Base-by-base conservation (phyloP, 2,888 invertebrate genomes). In the Callimorpha dominula region DNA sequence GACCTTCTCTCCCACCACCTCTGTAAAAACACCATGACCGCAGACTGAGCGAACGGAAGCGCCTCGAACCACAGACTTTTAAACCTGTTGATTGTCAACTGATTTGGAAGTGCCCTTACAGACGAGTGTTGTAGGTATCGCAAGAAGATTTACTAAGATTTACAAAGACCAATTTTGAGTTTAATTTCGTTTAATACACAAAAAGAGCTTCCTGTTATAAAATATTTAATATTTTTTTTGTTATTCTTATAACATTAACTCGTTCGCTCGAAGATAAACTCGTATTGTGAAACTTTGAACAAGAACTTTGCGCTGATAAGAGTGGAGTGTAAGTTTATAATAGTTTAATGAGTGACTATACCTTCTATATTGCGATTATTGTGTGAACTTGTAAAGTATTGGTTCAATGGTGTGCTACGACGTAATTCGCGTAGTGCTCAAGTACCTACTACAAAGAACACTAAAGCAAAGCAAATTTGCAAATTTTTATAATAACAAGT, bases 41-140 rank as follows among this genome's bases (percentile, higher is more conserved):
- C 80, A 81, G 71, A 74, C 77, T 79, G 91, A 91, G 91, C 91
- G 90, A 88, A 89, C 89, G 86, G 86, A 83, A 77, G 77, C 80
- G 77, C 90, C 89, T 70, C 89, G 87, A 85, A 94, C 92, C 77
- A 94, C 94, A 75, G 93, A 95, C 88, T 95, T 95, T 84, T 95
- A 90, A 76, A 54, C 63, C 69, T 70, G 57, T 77, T 74, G 65
- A 70, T 65, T 69, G 75, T 69, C 31, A 40, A 49, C 46, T 46
- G 14, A 70, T 68, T 46, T 64, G 74, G 52, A 9, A 65, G 78
- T 76, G 74, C 71, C 67, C 65, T 73, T 75, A 68, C 63, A 78
- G 69, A 60, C 63, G 65, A 76, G 74, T 80, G 75, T 66, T 70
- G 60, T 73, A 75, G 31, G 31, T 31, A 60, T 66, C 40, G 74